Conservation (phyloP, 2,888 invertebrate genomes). For the Azorinus chamasolen region DNA sequence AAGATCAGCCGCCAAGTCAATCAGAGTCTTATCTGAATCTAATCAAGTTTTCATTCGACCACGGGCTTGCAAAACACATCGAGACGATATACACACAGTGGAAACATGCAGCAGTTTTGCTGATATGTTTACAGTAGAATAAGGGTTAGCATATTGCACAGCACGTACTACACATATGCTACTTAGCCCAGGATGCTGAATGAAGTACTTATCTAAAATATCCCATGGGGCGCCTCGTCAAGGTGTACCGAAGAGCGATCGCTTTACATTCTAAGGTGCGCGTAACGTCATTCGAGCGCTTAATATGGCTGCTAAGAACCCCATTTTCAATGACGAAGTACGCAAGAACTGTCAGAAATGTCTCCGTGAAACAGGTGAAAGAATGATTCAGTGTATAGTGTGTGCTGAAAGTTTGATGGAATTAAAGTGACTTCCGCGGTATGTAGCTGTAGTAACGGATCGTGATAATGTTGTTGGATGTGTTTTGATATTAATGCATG, state of each 20-base stretch:
- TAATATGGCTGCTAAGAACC: slow-evolving; percentile 47
- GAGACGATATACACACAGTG: no score
- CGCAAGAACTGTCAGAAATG: slow-evolving; percentile 58
- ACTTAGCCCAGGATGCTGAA: no score
- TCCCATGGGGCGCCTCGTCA: neutral
- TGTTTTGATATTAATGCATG: no score
- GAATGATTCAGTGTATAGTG: slow-evolving; percentile 27
- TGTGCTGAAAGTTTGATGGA: slow-evolving; percentile 22
- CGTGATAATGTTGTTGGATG: neutral
- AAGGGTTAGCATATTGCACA: no score
- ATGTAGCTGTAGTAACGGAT: neutral
- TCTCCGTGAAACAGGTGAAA: slow-evolving; percentile 40
- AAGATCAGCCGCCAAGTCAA: no score
- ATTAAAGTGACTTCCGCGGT: slow-evolving; percentile 54
- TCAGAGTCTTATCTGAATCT: no score
- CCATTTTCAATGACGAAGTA: slow-evolving; percentile 70
- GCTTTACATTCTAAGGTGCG: slow-evolving; percentile 20
- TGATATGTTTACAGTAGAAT: no score
- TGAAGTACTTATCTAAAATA: no score
- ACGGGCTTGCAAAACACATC: no score
- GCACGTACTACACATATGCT: no score
- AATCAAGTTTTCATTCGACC: no score
- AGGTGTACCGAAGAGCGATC: slow-evolving; percentile 15
- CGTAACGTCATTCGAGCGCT: slow-evolving; percentile 27
- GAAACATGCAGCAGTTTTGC: no score